Evolutionary conservation across 2,888 invertebrate genomes (phyloP), one percentile per base, ranked within the genome.

Genomic region (Eupithecia subfuscata): DNA sequence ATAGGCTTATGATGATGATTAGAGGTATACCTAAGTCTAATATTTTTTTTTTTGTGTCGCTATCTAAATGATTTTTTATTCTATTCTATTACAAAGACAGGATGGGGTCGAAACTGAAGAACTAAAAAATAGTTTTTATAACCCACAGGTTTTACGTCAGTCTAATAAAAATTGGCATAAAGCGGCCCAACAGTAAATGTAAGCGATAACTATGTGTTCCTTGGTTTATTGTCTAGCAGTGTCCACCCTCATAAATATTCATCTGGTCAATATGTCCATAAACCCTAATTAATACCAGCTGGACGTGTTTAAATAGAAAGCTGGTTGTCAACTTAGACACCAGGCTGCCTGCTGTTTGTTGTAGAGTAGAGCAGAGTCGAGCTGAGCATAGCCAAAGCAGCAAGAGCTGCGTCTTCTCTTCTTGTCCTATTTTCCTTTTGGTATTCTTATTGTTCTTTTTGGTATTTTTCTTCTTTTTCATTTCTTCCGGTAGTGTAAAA

Each of bases 201-300:
- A 34, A 34, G 64, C 34, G 34, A 16, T 64, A 64, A 34, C 64
- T 34, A 22, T 64, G 64, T 25, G 25, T 25, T 64, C 34, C 64
- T 64, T 34, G 18, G 43, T 64, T 71, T 64, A 64, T 68, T 65
- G 56, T 56, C 40, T 52, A 68, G 34, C 69, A 34, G 22, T 11
- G 69, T 63, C 69, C n/a, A 48, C 34, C 48, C 69, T 73, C 52
- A 74, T 74, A 70, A 74, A 74, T 74, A 74, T 74, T 70, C 70
- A 70, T 45, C 25, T 0, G 56, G 69, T 74, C 74, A 74, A 70
- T 74, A 74, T 74, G 74, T 64, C 70, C 74, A 43, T 74, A 70
- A 56, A 74, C 22, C 70, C 70, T 52, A 64, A 65, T 70, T 65
- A 70, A 65, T 70, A 74, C 52, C 65, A 37, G 22, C 37, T 22